Evolutionary conservation across 92 coral and sea anemone species (phyloP).

Genomic region (Zoanthus sociatus): DNA sequence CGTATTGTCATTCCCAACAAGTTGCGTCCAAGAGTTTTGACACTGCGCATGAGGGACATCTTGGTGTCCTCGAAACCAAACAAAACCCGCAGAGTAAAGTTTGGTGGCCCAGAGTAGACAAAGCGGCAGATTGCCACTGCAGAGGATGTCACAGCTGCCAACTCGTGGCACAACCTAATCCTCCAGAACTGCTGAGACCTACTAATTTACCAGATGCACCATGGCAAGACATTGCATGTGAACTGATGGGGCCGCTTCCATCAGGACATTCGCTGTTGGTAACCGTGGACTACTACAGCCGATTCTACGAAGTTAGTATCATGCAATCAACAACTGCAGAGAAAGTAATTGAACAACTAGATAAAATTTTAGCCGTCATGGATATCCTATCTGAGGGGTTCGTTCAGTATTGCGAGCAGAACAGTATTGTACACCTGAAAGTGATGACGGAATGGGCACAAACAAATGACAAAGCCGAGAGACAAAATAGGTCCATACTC

Average conservation of each 20-base stretch:
- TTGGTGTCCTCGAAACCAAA: constrained; percentile 60
- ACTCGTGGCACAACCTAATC: too few species aligned
- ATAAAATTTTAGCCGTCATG: constrained; percentile 58
- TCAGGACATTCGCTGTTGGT: too few species aligned
- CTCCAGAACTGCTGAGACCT: too few species aligned
- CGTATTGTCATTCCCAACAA: constrained; percentile 58
- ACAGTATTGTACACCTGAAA: constrained; percentile 56
- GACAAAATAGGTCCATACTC: too few species aligned
- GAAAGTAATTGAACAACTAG: constrained; percentile 49
- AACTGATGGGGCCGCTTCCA: too few species aligned
- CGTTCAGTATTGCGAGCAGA: too few species aligned
- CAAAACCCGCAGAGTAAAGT: constrained; percentile 59
- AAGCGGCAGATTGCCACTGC: constrained; percentile 65
- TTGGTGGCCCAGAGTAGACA: constrained; percentile 65
- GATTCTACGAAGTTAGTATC: constrained; percentile 43
- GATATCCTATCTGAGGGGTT: constrained; percentile 57
- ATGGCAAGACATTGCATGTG: too few species aligned
- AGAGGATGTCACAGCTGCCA: too few species aligned
- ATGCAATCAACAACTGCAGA: constrained; percentile 55
- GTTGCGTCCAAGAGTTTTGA: constrained; percentile 37
- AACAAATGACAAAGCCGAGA: constrained; percentile 63
- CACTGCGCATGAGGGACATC: constrained; percentile 63
- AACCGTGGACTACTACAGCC: too few species aligned
- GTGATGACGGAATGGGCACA: constrained; percentile 50
- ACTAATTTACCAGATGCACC: too few species aligned